These are phyloP conservation scores for Myrmophylax atrothorax DNA, from an alignment of 2,113 vertebrate species.

Conservation along the genomic window DNA sequence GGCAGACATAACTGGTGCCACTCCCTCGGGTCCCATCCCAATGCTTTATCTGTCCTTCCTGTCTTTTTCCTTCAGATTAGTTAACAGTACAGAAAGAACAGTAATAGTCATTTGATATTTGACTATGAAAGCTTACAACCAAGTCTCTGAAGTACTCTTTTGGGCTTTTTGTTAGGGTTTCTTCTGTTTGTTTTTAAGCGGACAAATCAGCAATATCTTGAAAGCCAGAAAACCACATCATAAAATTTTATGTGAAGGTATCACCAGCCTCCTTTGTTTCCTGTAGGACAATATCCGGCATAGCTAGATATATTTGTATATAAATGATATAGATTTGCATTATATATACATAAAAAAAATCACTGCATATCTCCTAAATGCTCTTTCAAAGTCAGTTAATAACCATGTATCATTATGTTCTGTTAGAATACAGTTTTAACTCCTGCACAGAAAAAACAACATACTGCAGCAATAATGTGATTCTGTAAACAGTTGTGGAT, in stretches of 20 bases:
- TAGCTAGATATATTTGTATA: neutral
- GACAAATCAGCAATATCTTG: neutral
- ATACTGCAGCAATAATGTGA: neutral
- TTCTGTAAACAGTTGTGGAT: conserved; percentile 2
- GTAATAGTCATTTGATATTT: neutral
- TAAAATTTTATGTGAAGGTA: neutral
- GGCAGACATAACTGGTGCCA: neutral
- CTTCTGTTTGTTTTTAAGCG: neutral
- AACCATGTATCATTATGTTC: neutral
- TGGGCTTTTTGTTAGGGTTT: neutral
- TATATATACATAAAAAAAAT: neutral
- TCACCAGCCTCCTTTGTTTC: neutral
- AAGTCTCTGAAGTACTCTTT: neutral
- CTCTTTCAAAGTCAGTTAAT: neutral
- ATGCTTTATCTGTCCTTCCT: neutral
- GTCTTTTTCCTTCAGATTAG: neutral
- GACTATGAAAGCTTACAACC: neutral
- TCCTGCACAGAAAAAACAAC: neutral
- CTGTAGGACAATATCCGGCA: neutral
- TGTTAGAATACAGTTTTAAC: neutral
- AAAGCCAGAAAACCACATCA: conserved; percentile 6
- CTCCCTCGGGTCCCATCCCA: neutral
- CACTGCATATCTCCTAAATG: neutral
- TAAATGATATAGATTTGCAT: neutral
- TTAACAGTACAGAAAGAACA: neutral